Conservation (phyloP, 2,888 invertebrate species). For the Bursaphelenchus okinawaensis region DNA sequence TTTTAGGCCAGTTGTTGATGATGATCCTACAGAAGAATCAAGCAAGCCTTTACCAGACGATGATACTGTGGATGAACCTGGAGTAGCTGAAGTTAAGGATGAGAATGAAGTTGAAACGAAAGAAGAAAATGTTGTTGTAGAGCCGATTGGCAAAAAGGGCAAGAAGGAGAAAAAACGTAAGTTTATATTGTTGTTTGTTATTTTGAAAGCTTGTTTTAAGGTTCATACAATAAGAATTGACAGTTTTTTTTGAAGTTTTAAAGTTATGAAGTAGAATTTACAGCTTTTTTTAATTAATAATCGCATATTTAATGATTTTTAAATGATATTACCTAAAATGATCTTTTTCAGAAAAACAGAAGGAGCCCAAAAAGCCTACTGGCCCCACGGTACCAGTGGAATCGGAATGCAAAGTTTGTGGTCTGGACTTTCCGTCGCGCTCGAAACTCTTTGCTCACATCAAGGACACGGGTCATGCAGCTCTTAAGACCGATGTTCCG, state of each 20-base stretch:
- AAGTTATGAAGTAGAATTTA: not conserved
- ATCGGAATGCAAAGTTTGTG: constrained; percentile 58
- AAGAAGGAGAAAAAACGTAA: no score
- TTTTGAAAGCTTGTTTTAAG: no score
- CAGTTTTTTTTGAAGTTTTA: no score
- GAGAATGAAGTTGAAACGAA: no score
- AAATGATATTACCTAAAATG: no score
- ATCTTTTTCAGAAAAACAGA: constrained; percentile 12
- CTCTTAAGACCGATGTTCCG: constrained; percentile 32
- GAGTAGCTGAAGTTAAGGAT: not conserved
- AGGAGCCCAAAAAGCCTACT: constrained; percentile 1
- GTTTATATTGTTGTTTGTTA: no score
- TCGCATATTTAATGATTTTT: not conserved
- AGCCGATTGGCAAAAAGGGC: no score
- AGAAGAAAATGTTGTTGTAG: no score
- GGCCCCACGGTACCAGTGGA: constrained; percentile 23
- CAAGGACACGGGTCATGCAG: constrained; percentile 60
- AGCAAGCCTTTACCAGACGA: constrained; percentile 10
- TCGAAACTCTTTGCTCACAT: constrained; percentile 62
- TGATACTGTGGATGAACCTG: constrained; percentile 15
- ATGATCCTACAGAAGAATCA: constrained; percentile 1
- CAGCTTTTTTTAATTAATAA: no score
- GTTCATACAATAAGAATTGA: no score
- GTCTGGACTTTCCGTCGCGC: constrained; percentile 58
- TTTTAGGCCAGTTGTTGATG: not conserved